Conservation (phyloP, 2,888 invertebrate genomes). For the Apotomis capreana region DNA sequence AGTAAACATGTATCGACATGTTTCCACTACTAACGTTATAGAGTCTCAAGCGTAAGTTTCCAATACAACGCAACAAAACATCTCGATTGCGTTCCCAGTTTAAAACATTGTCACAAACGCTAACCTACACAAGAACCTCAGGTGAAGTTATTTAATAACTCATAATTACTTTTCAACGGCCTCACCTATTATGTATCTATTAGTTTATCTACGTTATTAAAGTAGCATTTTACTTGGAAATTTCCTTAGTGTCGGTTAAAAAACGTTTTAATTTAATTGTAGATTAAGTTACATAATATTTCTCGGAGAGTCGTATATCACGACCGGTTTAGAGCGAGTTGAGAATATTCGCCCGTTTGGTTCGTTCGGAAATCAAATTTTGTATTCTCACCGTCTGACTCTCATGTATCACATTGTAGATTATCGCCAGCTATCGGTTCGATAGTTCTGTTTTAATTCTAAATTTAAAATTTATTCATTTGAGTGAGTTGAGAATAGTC, state of each 20-base stretch:
- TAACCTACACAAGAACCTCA: background rate
- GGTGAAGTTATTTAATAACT: constrained; percentile 49
- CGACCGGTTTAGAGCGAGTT: constrained; percentile 22
- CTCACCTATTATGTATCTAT: too few species aligned
- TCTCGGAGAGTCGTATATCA: constrained; percentile 5
- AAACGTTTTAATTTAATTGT: constrained; percentile 54
- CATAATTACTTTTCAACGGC: constrained; percentile 66
- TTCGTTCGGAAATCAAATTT: constrained; percentile 27
- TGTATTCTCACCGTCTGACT: constrained; percentile 9
- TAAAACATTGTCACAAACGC: too few species aligned
- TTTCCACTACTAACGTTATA: background rate
- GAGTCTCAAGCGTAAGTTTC: too few species aligned
- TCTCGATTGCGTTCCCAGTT: too few species aligned
- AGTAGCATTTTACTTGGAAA: constrained; percentile 67
- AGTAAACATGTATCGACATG: background rate
- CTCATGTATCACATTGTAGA: too few species aligned
- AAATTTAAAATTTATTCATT: too few species aligned
- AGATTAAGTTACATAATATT: constrained; percentile 46
- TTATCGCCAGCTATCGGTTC: too few species aligned
- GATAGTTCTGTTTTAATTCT: background rate
- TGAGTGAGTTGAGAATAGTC: too few species aligned
- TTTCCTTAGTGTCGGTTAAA: constrained; percentile 54
- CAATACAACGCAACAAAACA: too few species aligned
- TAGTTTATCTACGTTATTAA: constrained; percentile 74
- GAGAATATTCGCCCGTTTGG: constrained; percentile 19